Evolutionary conservation across 2,113 vertebrate species (phyloP), one percentile per base, ranked within the genome.

Genomic region (Lasiurus borealis): DNA sequence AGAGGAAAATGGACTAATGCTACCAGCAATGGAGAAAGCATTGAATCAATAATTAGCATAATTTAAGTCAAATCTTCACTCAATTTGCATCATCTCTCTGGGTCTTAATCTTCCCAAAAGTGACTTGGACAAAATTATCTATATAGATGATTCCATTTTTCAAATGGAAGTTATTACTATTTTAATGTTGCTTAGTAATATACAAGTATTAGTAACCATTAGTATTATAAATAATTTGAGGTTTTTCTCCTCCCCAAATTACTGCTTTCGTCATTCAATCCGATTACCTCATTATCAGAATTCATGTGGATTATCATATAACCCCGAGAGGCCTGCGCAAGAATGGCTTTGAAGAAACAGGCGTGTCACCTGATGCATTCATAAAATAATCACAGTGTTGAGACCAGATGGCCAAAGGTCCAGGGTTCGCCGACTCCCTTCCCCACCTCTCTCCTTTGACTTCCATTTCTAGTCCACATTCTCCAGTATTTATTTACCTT

Each of bases 281-380:
- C 64, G 95, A 97, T 97, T 96, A 94, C 88, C 90, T 96, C 77
- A 97, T 97, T 94, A 96, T 77, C 75, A 93, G 85, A 97, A 97
- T 97, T 92, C 95, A 85, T 86, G 78, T 48, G 69, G 71, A 92
- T 95, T 95, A 96, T 52, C 75, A 77, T n/a, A 52, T 85, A 96
- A 93, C 14, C 46, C 78, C 88, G 81, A 90, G 93, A 92, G 54
- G 88, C 77, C 73, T 86, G 31, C 31, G 34, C 36, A 66, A 82
- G 57, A 90, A 83, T 36, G n/a, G n/a, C 96, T 96, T 92, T 95
- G 96, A 92, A 96, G 90, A 96, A 85, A 82, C 84, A 88, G 90
- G 3, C 0, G 3, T 95, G 91, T 92, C 95, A 95, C 91, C 25
- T 92, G 78, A 69, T 75, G 93, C 73, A 91, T 85, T 97, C 92